Percentiles rank a stretch among this genome's conserved stretches.
Evolutionary conservation across 2,888 invertebrate species (phyloP).

Genomic region (Gryllus longicercus): DNA sequence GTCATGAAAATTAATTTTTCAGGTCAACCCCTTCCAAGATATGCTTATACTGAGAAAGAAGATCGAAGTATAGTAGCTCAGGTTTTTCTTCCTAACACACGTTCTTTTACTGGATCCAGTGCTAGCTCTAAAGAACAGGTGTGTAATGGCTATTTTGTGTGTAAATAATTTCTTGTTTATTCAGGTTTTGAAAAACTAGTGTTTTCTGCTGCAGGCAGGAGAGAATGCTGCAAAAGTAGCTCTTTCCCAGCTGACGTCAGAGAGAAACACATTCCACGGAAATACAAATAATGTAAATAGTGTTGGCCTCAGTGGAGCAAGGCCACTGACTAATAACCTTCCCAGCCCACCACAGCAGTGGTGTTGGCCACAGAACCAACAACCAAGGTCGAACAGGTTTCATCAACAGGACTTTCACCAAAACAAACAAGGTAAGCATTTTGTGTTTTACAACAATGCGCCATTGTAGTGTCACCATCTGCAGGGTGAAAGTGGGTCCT

Average conservation of each 20-base stretch:
- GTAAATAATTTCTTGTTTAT: neutral
- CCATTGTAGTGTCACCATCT: too few species aligned
- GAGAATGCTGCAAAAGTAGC: conserved; percentile 31
- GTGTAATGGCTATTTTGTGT: conserved; percentile 29
- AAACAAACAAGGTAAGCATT: conserved; percentile 19
- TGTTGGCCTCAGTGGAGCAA: conserved; percentile 27
- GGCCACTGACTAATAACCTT: conserved; percentile 41
- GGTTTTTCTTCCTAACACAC: conserved; percentile 51
- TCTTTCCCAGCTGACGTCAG: conserved; percentile 11
- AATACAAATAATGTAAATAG: neutral
- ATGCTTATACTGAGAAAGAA: conserved; percentile 47
- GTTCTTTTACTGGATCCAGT: conserved; percentile 50
- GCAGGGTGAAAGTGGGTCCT: too few species aligned
- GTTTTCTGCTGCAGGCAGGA: conserved; percentile 24
- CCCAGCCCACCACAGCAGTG: conserved; percentile 41
- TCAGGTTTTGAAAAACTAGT: too few species aligned
- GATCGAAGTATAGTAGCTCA: conserved; percentile 47
- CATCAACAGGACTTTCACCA: neutral
- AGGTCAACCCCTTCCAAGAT: conserved; percentile 49
- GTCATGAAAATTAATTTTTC: neutral
- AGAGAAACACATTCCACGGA: neutral
- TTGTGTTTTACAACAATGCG: neutral
- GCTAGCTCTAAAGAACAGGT: conserved; percentile 50
- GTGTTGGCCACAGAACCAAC: conserved; percentile 35
- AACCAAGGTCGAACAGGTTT: neutral